Conservation (phyloP, 2,888 invertebrate species). For the Eledone cirrhosa region DNA sequence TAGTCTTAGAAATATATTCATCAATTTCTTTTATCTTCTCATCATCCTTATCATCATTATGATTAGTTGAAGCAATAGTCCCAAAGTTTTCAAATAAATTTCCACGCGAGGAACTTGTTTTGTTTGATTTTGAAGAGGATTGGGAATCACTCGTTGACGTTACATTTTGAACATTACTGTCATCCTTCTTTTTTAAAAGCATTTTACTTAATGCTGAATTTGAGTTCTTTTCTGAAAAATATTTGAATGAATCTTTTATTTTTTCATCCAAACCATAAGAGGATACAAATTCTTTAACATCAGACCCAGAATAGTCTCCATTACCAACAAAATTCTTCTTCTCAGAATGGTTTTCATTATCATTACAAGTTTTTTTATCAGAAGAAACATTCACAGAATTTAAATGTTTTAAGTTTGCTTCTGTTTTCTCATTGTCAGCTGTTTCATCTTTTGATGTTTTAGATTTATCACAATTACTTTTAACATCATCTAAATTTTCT, state of each 20-base stretch:
- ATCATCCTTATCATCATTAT: not conserved
- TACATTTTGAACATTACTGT: conserved; percentile 25
- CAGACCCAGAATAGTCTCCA: conserved; percentile 1
- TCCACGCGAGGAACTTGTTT: conserved; percentile 14
- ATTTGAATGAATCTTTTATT: conserved; percentile 24
- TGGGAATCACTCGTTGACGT: conserved; percentile 23
- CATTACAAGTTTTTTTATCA: not conserved
- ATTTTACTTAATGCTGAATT: conserved; percentile 15
- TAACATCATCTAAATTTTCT: too few relatives aligned
- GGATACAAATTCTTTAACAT: not conserved
- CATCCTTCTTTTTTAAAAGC: conserved; percentile 17
- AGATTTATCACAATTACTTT: too few relatives aligned
- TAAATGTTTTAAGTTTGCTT: not conserved
- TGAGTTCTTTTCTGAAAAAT: not conserved
- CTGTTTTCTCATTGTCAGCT: too few relatives aligned
- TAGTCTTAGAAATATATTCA: not conserved
- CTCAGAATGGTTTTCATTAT: not conserved
- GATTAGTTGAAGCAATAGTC: conserved; percentile 10
- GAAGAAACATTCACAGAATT: not conserved
- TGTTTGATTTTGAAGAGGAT: conserved; percentile 4
- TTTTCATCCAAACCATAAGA: not conserved
- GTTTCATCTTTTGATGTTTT: too few relatives aligned
- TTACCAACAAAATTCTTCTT: not conserved
- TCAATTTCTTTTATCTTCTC: not conserved
- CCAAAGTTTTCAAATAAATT: conserved; percentile 27